Evolutionary conservation across 2,113 vertebrate species (phyloP).

Genomic region (Podilymbus podiceps): DNA sequence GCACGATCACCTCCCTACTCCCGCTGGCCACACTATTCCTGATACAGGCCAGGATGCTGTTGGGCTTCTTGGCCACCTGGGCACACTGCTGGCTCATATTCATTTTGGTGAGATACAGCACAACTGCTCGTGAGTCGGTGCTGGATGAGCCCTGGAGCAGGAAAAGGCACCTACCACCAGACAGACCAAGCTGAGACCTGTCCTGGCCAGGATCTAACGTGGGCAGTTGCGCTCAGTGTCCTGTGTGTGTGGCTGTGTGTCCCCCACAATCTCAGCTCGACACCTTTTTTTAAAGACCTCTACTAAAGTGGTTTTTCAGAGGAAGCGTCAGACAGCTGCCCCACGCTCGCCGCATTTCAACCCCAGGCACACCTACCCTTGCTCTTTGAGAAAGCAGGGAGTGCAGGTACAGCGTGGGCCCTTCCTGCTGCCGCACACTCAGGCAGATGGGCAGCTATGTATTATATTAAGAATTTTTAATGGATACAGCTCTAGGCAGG

Average conservation of each 20-base stretch:
- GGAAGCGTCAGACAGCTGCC: background rate
- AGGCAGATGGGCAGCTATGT: background rate
- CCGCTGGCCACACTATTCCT: too few relatives aligned
- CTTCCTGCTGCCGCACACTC: background rate
- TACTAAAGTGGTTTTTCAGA: background rate
- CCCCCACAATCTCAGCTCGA: background rate
- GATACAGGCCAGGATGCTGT: too few relatives aligned
- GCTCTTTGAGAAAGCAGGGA: background rate
- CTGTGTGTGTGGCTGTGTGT: too few relatives aligned
- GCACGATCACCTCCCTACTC: too few relatives aligned
- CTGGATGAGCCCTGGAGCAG: background rate
- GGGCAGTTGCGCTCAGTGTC: background rate
- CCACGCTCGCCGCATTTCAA: background rate
- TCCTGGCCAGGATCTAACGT: background rate
- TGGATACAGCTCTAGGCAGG: constrained; percentile 15
- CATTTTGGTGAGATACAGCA: background rate
- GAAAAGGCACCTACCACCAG: background rate
- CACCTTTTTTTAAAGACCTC: background rate
- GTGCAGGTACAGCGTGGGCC: fast-evolving
- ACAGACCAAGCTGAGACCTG: fast-evolving
- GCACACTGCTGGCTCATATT: too few relatives aligned
- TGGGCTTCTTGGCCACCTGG: too few relatives aligned
- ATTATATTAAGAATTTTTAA: constrained; percentile 25
- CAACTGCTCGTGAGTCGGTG: background rate
- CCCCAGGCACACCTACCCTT: background rate